Evolutionary conservation across 37 sponge, comb jelly and placozoan genomes (phyloP).

Genomic region (Axinella damicornis): DNA sequence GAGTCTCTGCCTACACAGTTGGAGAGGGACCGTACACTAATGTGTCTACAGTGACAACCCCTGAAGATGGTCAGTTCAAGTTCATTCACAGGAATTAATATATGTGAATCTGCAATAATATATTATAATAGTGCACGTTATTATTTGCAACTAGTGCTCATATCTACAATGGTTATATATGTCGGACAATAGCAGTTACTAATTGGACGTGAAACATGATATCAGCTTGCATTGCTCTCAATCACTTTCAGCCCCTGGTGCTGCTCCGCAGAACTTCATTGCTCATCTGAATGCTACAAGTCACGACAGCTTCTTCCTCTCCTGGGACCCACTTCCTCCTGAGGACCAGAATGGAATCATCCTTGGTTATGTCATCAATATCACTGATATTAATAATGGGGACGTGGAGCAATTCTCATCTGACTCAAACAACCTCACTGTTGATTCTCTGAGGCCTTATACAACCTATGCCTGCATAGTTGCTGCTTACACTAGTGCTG

Average conservation of each 20-base stretch:
- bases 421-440: not conserved
- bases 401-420: not conserved
- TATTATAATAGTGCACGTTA: too few relatives aligned
- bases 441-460: constrained; percentile 18
- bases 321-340: constrained; percentile 27
- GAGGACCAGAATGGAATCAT: constrained; percentile 39
- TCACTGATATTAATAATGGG: not conserved
- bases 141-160: too few relatives aligned
- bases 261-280: too few relatives aligned
- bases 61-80: constrained; percentile 5
- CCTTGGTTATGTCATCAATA: not conserved
- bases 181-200: too few relatives aligned
- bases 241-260: too few relatives aligned
- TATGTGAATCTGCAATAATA: too few relatives aligned
- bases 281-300: too few relatives aligned
- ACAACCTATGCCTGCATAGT: constrained; percentile 32
- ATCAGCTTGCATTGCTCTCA: too few relatives aligned
- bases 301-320: not conserved
- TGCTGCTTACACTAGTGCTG: constrained; percentile 37
- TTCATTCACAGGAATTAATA: too few relatives aligned
- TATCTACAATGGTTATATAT: too few relatives aligned
- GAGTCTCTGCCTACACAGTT: constrained; percentile 36
- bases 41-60: not conserved
- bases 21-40: constrained; percentile 17
- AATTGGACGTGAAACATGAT: too few relatives aligned